Percentiles rank a stretch among this genome's conserved stretches.
Evolutionary conservation across 2,888 invertebrate species (phyloP).

Genomic region (Hypercompe scribonia): DNA sequence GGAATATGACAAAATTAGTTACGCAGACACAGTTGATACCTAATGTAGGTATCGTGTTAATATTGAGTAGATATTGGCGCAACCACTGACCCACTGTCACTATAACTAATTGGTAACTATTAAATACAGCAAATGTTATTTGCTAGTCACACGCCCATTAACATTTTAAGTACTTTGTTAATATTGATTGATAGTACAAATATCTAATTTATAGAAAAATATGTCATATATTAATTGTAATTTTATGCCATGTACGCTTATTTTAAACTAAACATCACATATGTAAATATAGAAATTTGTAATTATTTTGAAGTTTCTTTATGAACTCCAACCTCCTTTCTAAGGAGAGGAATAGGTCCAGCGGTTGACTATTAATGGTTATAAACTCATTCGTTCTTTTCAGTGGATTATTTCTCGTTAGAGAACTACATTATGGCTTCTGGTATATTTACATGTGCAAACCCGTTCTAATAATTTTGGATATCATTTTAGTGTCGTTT

Average conservation of each 20-base stretch:
- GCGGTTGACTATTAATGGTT: no score
- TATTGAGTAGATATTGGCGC: slow-evolving; percentile 65
- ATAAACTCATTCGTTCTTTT: background rate
- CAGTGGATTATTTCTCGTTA: background rate
- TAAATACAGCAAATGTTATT: slow-evolving; percentile 81
- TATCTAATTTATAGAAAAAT: slow-evolving; percentile 85
- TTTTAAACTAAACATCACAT: slow-evolving; percentile 86
- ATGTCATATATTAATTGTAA: slow-evolving; percentile 84
- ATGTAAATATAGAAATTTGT: slow-evolving; percentile 86
- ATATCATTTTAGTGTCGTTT: background rate
- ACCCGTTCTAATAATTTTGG: background rate
- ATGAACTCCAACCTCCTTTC: no score
- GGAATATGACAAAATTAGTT: slow-evolving; percentile 58
- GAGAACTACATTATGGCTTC: background rate
- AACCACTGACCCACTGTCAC: slow-evolving; percentile 81
- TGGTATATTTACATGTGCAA: background rate
- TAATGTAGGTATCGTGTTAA: slow-evolving; percentile 72
- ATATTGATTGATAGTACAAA: slow-evolving; percentile 86
- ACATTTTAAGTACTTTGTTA: slow-evolving; percentile 81
- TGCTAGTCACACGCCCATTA: slow-evolving; percentile 85
- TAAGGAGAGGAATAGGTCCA: no score
- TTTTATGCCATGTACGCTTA: slow-evolving; percentile 87
- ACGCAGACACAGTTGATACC: slow-evolving; percentile 72
- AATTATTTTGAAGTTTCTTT: slow-evolving; percentile 73
- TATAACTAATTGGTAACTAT: slow-evolving; percentile 72